A percentile compares a stretch with the other conserved stretches of the same genome.
Evolutionary conservation across 2,888 invertebrate species (phyloP).

Genomic region (Lasioglossum marginatum): DNA sequence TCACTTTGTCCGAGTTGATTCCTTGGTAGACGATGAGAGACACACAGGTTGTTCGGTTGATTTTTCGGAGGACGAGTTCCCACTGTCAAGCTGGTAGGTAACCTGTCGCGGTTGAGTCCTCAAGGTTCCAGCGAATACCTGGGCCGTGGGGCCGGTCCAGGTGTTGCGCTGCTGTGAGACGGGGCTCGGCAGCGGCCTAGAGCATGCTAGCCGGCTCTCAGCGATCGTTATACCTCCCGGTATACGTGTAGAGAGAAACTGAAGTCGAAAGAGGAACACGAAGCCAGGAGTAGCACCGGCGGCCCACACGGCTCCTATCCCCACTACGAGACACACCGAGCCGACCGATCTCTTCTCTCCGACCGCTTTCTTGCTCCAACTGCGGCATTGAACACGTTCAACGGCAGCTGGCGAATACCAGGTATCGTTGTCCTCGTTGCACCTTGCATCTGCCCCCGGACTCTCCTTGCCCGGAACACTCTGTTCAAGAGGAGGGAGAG

Average conservation of each 20-base stretch:
- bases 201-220: slow-evolving; percentile 60
- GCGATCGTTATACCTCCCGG: slow-evolving; percentile 67
- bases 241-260: slow-evolving; percentile 77
- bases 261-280: slow-evolving; percentile 76
- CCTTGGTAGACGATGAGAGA: neutral
- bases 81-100: neutral
- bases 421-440: slow-evolving; percentile 60
- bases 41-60: neutral
- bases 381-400: slow-evolving; percentile 83
- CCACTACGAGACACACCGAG: slow-evolving; percentile 57
- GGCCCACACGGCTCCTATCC: slow-evolving; percentile 75
- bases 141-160: slow-evolving; percentile 38
- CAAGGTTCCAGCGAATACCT: slow-evolving; percentile 35
- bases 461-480: slow-evolving; percentile 32
- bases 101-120: slow-evolving; percentile 12
- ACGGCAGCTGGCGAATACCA: slow-evolving; percentile 84
- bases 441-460: slow-evolving; percentile 24
- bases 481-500: neutral
- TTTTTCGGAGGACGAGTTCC: neutral
- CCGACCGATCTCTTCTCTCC: slow-evolving; percentile 69
- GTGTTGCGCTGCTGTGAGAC: slow-evolving; percentile 44
- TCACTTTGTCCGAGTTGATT: too few relatives aligned
- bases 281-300: slow-evolving; percentile 72
- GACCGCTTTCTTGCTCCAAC: slow-evolving; percentile 81
- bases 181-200: slow-evolving; percentile 43